phyloP scores from a whole-genome alignment of 2,113 vertebrate species.

The Pantherophis guttatus region DNA sequence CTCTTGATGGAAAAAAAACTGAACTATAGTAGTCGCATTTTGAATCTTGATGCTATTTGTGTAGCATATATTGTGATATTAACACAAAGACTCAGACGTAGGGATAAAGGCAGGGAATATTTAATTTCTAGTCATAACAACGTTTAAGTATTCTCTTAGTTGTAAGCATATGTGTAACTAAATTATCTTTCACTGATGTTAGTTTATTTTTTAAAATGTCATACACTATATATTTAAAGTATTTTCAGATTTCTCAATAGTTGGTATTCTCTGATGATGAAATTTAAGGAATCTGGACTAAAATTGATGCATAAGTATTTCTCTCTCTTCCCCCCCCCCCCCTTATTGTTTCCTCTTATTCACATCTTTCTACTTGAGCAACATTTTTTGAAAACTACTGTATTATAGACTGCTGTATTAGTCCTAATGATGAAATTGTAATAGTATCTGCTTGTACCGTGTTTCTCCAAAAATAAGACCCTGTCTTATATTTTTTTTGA shows the following conservation, averaged over 20 bases:
- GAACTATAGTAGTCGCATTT: background rate
- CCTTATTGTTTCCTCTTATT: background rate
- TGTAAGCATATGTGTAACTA: background rate
- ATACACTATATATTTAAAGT: background rate
- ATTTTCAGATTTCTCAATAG: background rate
- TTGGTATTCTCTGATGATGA: background rate
- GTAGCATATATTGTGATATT: background rate
- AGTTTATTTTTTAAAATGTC: background rate
- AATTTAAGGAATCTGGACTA: slow-evolving; percentile 20
- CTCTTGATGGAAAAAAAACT: background rate
- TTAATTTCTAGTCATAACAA: background rate
- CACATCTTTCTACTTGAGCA: background rate
- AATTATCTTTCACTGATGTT: background rate
- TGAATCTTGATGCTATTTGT: background rate
- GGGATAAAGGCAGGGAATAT: background rate
- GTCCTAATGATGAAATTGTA: background rate
- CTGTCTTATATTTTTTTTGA: too few species aligned
- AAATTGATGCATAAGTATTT: slow-evolving; percentile 14
- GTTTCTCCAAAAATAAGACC: too few species aligned
- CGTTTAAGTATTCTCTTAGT: background rate
- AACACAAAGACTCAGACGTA: background rate
- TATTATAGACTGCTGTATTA: background rate
- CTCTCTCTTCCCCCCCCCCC: rapidly evolving
- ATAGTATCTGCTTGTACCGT: background rate
- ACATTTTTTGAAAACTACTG: background rate